phyloP scores from a whole-genome alignment of 2,113 vertebrate species.

The Perognathus longimembris region DNA sequence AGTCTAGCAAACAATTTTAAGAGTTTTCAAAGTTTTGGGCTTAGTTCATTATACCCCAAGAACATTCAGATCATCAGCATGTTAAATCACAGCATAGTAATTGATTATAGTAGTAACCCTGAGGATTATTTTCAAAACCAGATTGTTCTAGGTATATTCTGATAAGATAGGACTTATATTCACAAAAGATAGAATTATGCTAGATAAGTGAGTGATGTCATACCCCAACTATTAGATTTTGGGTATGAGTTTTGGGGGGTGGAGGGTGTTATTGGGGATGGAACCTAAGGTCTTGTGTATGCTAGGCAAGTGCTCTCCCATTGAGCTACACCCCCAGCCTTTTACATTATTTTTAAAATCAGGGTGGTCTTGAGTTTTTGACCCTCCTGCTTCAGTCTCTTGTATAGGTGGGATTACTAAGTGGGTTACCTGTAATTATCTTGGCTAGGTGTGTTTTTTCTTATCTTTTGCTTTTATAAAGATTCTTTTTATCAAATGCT shows the following conservation, averaged over 20 bases:
- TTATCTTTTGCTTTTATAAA: constrained; percentile 29
- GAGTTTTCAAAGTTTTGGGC: constrained; percentile 5
- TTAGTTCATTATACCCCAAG: neutral
- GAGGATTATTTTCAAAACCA: neutral
- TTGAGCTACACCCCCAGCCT: too few species aligned
- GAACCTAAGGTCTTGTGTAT: too few species aligned
- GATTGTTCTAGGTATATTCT: neutral
- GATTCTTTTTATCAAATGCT: neutral
- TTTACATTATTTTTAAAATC: too few species aligned
- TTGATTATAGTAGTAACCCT: neutral
- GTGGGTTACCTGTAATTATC: neutral
- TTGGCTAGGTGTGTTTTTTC: neutral
- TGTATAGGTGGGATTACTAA: neutral
- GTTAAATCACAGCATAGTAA: neutral
- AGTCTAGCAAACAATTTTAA: constrained; percentile 11
- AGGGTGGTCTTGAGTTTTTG: neutral
- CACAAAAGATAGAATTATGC: constrained; percentile 17
- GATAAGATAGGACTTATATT: neutral
- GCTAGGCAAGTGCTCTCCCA: too few species aligned
- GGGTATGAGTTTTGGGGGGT: too few species aligned
- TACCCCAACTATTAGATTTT: neutral
- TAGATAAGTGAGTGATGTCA: neutral
- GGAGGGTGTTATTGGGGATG: too few species aligned
- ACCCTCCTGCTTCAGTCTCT: neutral
- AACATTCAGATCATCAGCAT: neutral